Base-by-base conservation (phyloP, 2,888 invertebrate genomes). In the Leptodirus hochenwartii region DNA sequence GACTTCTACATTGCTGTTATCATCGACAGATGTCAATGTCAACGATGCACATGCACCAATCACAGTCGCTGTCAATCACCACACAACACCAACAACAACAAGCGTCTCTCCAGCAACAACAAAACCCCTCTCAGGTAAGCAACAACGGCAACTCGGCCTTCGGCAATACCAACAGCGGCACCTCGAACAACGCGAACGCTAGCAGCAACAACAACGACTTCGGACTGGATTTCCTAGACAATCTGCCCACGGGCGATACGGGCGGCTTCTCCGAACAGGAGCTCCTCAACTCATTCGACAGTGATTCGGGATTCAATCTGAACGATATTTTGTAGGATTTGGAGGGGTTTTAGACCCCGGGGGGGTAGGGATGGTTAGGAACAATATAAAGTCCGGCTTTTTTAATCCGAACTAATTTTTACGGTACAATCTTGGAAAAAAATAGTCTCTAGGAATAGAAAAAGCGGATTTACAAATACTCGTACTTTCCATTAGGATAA, bases 201-300 rank as follows among this genome's bases (percentile, higher is more conserved):
- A 53, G 62, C 44, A 56, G 60, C 45, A 63, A 58, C 47, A 56
- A 60, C 46, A 64, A 59, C 47, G 51, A 61, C 30, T 78, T 85
- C 55, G 76, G 71, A 54, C 67, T 85, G 44, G 84, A 85, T 62
- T 81, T 84, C 59, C 65, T 84, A 37, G 85, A 85, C 53, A 78
- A 75, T 58, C 66, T 85, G 53, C 73, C 76, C 32, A 62, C 76
- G 41, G 66, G 68, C 29, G 82, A 85, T 54, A 67, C 77, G 34
- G 67, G 67, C 47, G 72, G 69, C 47, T 74, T 80, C 54, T 73
- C 77, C 43, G 79, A 81, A 34, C 80, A 82, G 51, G 84, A 84
- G 50, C 59, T 84, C 38, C 64, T 84, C 43, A 82, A 74, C 56
- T 81, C 81, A 31, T 69, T 87, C 45, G 87, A 85, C 48, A 73